These are phyloP conservation scores for Hypena proboscidalis DNA, from an alignment of 2,888 invertebrate genomes.

Conservation along the genomic window DNA sequence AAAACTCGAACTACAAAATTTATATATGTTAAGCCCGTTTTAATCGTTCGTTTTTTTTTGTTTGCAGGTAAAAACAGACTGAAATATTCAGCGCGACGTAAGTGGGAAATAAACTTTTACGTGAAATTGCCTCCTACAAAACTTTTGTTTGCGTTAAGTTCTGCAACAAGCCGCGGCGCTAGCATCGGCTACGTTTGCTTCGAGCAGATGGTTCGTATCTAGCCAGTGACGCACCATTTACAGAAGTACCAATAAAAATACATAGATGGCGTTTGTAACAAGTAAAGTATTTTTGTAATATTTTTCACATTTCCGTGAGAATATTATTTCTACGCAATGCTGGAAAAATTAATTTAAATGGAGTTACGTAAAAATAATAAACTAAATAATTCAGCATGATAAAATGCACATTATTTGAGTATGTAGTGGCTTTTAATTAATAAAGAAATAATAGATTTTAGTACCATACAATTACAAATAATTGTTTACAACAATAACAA, in stretches of 20 bases:
- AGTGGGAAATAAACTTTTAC: slow-evolving; percentile 18
- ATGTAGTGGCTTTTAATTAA: too few species aligned
- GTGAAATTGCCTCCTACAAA: slow-evolving; percentile 28
- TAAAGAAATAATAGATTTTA: too few species aligned
- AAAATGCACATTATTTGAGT: too few species aligned
- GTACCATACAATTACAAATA: too few species aligned
- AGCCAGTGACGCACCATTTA: slow-evolving; percentile 22
- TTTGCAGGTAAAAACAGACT: slow-evolving; percentile 37
- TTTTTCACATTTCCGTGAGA: too few species aligned
- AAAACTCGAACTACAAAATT: slow-evolving; percentile 14
- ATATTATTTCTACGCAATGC: too few species aligned
- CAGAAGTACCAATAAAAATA: slow-evolving; percentile 35
- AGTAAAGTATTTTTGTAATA: slow-evolving; percentile 5
- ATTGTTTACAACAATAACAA: too few species aligned
- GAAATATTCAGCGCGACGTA: slow-evolving; percentile 14
- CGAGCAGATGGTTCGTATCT: slow-evolving; percentile 48
- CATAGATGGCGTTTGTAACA: slow-evolving; percentile 55
- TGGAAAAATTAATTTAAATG: too few species aligned
- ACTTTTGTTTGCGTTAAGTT: slow-evolving; percentile 51
- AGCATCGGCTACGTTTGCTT: slow-evolving; percentile 28
- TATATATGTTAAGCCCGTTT: slow-evolving; percentile 15
- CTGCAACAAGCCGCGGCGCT: slow-evolving; percentile 49
- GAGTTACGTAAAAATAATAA: too few species aligned
- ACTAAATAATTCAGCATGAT: too few species aligned
- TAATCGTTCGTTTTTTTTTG: slow-evolving; percentile 30